phyloP scores from a whole-genome alignment of 2,888 invertebrate genomes.

The Anagyrus pseudococci region DNA sequence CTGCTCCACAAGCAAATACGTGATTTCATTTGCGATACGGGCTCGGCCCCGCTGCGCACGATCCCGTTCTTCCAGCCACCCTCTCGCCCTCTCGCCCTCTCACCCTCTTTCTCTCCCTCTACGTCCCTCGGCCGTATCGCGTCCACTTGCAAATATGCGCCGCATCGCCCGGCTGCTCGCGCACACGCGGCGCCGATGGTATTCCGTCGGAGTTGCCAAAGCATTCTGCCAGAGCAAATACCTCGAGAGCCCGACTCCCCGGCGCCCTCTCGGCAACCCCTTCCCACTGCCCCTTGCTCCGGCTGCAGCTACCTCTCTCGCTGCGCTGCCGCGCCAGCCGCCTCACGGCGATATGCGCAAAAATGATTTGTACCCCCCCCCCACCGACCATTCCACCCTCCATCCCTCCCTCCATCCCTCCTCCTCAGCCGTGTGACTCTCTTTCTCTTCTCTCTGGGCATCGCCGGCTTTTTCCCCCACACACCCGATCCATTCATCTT shows the following conservation, averaged over 20 bases:
- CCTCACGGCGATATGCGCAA: too few species aligned
- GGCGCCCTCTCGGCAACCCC: too few species aligned
- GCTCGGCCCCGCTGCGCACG: constrained; percentile 54
- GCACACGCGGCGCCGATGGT: constrained; percentile 5
- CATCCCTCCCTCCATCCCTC: too few species aligned
- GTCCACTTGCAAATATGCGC: constrained; percentile 34
- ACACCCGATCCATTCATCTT: too few species aligned
- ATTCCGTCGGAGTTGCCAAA: constrained; percentile 26
- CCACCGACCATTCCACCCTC: too few species aligned
- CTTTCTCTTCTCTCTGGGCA: too few species aligned
- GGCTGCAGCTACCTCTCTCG: too few species aligned
- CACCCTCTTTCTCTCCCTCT: constrained; percentile 2
- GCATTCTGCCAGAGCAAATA: constrained; percentile 33
- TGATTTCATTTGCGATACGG: constrained; percentile 60
- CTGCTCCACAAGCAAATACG: constrained; percentile 55
- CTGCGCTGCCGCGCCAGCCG: too few species aligned
- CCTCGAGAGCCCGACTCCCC: constrained; percentile 17
- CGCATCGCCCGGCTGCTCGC: constrained; percentile 10
- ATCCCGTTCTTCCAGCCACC: constrained; percentile 26
- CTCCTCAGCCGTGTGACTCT: too few species aligned
- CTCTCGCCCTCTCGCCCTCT: constrained; percentile 19
- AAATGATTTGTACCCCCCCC: too few species aligned
- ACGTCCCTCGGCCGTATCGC: constrained; percentile 3
- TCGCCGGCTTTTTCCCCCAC: too few species aligned
- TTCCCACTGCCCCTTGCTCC: too few species aligned